Evolutionary conservation across 2,113 vertebrate species (phyloP).

Genomic region (Notechis scutatus): DNA sequence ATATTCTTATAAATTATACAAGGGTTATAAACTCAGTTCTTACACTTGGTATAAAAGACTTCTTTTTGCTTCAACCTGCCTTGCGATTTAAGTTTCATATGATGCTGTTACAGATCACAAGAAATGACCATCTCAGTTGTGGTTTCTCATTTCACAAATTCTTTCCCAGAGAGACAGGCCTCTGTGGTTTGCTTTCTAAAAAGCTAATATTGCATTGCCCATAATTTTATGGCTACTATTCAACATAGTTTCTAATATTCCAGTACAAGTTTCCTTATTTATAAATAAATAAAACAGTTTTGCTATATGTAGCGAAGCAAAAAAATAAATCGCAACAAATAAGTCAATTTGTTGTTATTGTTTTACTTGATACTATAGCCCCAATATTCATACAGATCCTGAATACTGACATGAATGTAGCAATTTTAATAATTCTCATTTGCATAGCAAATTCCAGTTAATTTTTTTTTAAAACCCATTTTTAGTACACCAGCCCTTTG

Average conservation of each 20-base stretch:
- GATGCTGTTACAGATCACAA: not conserved
- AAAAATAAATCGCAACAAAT: not conserved
- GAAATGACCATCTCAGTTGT: not conserved
- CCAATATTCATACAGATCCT: not conserved
- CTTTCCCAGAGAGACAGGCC: not conserved
- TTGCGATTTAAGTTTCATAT: not conserved
- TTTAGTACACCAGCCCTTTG: not conserved
- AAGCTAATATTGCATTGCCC: not conserved
- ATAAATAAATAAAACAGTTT: not conserved
- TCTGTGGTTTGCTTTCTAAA: not conserved
- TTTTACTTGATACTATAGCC: not conserved
- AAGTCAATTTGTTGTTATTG: not conserved
- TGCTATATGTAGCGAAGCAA: not conserved
- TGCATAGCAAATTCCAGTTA: not conserved
- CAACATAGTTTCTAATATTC: not conserved
- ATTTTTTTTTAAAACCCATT: not conserved
- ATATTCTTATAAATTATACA: not conserved
- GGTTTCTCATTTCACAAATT: not conserved
- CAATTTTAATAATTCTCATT: not conserved
- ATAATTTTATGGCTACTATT: not conserved
- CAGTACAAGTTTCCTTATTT: not conserved
- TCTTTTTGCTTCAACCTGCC: not conserved
- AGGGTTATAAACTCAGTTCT: not conserved
- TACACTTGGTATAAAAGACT: not conserved
- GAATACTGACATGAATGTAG: not conserved